These are phyloP conservation scores for Neotoma lepida DNA, from an alignment of 2,113 vertebrate species.

Conservation along the genomic window DNA sequence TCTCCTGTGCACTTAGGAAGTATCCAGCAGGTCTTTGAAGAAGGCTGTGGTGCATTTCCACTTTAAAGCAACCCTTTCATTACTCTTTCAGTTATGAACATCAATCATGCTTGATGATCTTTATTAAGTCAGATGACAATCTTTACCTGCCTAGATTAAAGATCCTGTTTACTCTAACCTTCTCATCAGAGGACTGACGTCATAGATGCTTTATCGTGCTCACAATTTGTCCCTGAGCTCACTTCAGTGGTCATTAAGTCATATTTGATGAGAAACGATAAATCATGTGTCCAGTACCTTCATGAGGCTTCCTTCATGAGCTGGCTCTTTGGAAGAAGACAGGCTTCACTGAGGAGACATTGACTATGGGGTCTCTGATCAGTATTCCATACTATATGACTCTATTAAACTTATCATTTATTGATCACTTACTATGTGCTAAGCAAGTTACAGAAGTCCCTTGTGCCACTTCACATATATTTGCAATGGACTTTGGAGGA, in stretches of 20 bases:
- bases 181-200: slow-evolving; percentile 47
- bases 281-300: neutral
- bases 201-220: slow-evolving; percentile 17
- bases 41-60: neutral
- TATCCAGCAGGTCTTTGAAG: neutral
- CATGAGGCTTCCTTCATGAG: neutral
- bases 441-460: too few relatives aligned
- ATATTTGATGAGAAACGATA: slow-evolving; percentile 35
- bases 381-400: neutral
- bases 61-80: slow-evolving; percentile 13
- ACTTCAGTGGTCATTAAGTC: slow-evolving; percentile 45
- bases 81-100: slow-evolving; percentile 28
- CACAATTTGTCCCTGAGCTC: slow-evolving; percentile 12
- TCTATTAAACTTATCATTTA: neutral
- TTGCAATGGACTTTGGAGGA: slow-evolving; percentile 6
- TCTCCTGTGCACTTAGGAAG: neutral
- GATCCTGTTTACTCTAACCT: slow-evolving; percentile 32
- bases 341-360: neutral
- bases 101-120: slow-evolving; percentile 49
- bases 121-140: slow-evolving; percentile 38
- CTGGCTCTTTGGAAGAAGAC: neutral
- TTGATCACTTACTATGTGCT: neutral
- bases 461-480: neutral
- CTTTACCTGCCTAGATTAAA: slow-evolving; percentile 48
- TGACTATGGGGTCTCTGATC: neutral